Base-by-base conservation (phyloP, 2,888 invertebrate species). In the Cremastinae sp. region DNA sequence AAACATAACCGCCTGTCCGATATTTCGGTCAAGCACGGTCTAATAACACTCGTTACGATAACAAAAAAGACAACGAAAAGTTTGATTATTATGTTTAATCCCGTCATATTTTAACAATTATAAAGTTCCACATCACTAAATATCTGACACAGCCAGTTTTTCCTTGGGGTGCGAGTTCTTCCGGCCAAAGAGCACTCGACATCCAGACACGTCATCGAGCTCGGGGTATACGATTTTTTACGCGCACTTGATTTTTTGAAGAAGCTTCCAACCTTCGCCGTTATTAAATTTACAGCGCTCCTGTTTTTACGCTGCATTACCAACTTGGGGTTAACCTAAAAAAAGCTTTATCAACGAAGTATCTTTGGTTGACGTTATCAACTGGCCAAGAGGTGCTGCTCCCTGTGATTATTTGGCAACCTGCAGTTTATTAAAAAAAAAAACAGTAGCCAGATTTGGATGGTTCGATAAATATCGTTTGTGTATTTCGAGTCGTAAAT, bases 1-100 rank as follows among this genome's bases (percentile, higher is more conserved):
- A 91, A 94, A 92, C 96, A 96, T 86, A 92, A 90, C 84, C 94
- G 92, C 90, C 93, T 93, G 87, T 94, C 93, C 68, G 95, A 94
- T 84, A 93, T 90, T 36, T 62, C 53, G n/a, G 84, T 75, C 4
- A 78, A 75, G 65, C 83, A 83, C 54, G 79, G 70, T 59, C 82
- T 74, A 83, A 85, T 84, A 66, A 68, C 49, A 74, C 69, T 78
- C 72, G 82, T 79, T 75, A 83, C 78, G 80, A 83, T 81, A 75
- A 83, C 75, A 74, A 81, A 64, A 72, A 84, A 58, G 68, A 84
- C 69, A 79, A 85, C 78, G 74, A 76, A 74, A 68, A 80, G 54
- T 71, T 83, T 80, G 18, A 64, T 82, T 82, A 81, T 80, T 77
- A 80, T 80, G 78, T 81, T 86, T 80, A 80, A 84, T 81, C 82